Conservation (phyloP, 2,113 vertebrate species). For the Hippopotamus amphibius region DNA sequence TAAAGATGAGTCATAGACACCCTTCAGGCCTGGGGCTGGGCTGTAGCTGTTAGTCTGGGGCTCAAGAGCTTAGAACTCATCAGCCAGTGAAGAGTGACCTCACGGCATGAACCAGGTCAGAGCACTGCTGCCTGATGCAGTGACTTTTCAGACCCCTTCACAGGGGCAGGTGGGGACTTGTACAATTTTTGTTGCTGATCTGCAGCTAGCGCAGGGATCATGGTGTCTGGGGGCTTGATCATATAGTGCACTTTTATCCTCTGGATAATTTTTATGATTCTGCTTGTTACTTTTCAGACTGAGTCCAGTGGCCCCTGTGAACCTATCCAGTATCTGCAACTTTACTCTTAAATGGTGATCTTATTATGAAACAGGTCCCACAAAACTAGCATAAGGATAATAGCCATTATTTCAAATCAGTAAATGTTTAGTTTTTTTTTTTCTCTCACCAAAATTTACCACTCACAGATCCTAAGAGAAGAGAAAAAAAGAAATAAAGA, state of each 20-base stretch:
- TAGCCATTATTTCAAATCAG: background rate
- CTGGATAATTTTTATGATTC: background rate
- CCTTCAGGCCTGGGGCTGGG: background rate
- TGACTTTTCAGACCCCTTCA: background rate
- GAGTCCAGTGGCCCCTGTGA: background rate
- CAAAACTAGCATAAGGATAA: background rate
- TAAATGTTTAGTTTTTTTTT: background rate
- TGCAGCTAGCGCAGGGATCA: background rate
- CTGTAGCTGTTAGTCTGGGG: background rate
- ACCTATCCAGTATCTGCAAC: background rate
- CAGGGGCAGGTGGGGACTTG: background rate
- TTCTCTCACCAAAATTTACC: background rate
- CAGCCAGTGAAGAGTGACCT: background rate
- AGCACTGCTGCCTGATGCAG: fast-evolving
- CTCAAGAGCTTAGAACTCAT: background rate
- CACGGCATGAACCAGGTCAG: background rate
- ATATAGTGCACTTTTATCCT: background rate
- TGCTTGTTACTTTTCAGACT: background rate
- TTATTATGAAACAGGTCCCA: background rate
- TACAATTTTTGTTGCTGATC: background rate
- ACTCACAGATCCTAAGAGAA: background rate
- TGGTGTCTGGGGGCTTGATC: background rate
- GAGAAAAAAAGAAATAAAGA: background rate
- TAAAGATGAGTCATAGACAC: background rate
- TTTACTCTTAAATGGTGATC: background rate